phyloP scores from a whole-genome alignment of 2,797 vertebrate species.

The Ataeniobius toweri region DNA sequence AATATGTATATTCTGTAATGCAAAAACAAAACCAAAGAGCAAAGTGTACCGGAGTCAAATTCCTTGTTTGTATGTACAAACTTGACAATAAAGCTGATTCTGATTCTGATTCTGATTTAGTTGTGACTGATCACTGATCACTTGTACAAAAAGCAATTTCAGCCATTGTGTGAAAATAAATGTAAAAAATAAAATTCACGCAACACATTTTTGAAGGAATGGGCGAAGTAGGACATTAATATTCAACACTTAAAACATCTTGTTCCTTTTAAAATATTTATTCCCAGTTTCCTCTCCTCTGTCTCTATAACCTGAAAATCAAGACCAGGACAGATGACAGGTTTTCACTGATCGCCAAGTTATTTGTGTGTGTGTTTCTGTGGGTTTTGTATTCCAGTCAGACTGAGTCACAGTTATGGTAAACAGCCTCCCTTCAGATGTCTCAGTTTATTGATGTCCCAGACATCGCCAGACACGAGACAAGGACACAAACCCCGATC shows the following conservation, averaged over 20 bases:
- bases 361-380: slow-evolving; percentile 25
- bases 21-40: too few relatives aligned
- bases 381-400: slow-evolving; percentile 47
- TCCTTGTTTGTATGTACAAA: too few relatives aligned
- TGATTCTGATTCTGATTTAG: too few relatives aligned
- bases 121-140: neutral
- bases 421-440: slow-evolving; percentile 27
- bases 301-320: neutral
- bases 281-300: neutral
- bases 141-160: neutral
- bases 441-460: slow-evolving; percentile 32
- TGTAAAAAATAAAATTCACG: neutral
- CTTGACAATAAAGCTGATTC: too few relatives aligned
- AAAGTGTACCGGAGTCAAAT: too few relatives aligned
- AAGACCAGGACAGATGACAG: neutral
- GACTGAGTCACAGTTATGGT: slow-evolving; percentile 61
- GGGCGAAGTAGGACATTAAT: neutral
- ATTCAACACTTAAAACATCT: neutral
- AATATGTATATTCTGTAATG: too few relatives aligned
- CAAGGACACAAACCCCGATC: slow-evolving; percentile 56
- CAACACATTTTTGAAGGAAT: neutral
- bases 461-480: slow-evolving; percentile 48
- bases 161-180: neutral
- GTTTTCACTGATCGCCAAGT: neutral
- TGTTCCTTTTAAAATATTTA: neutral